Conservation (phyloP, 2,888 invertebrate species). For the Sesamia inferens region DNA sequence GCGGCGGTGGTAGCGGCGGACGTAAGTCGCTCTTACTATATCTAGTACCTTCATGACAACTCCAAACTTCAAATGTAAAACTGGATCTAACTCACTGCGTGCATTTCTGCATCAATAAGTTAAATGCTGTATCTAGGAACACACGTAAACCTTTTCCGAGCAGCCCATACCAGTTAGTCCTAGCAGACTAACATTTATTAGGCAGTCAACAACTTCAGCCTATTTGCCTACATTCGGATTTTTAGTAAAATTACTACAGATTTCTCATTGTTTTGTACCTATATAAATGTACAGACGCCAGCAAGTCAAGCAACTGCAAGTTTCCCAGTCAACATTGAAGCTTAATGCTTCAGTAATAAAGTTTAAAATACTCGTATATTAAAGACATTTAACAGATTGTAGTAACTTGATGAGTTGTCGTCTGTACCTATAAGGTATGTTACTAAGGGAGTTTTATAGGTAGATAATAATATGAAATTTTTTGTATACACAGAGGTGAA, state of each 20-base stretch:
- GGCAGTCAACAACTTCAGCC: neutral
- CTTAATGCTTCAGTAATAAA: too few relatives aligned
- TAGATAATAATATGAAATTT: neutral
- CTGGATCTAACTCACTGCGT: neutral
- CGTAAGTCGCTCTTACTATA: conserved; percentile 34
- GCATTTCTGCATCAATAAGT: neutral
- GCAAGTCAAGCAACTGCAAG: too few relatives aligned
- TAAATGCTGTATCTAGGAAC: neutral
- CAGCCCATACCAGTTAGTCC: neutral
- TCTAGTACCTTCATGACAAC: too few relatives aligned
- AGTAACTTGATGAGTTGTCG: too few relatives aligned
- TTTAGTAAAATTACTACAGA: neutral
- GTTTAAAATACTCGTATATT: too few relatives aligned
- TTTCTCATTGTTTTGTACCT: neutral
- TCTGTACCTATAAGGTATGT: neutral
- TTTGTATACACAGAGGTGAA: conserved; percentile 63
- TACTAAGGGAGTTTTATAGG: neutral
- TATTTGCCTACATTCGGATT: neutral
- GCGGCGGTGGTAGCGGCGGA: conserved; percentile 64
- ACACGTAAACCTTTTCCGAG: neutral
- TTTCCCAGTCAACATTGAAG: too few relatives aligned
- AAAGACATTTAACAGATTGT: too few relatives aligned
- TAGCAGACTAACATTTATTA: neutral
- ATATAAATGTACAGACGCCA: neutral
- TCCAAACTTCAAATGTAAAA: neutral